phyloP scores from a whole-genome alignment of 30 jellyfish, hydroid and myxozoan genomes.

The Pseudorhiza aurosa region DNA sequence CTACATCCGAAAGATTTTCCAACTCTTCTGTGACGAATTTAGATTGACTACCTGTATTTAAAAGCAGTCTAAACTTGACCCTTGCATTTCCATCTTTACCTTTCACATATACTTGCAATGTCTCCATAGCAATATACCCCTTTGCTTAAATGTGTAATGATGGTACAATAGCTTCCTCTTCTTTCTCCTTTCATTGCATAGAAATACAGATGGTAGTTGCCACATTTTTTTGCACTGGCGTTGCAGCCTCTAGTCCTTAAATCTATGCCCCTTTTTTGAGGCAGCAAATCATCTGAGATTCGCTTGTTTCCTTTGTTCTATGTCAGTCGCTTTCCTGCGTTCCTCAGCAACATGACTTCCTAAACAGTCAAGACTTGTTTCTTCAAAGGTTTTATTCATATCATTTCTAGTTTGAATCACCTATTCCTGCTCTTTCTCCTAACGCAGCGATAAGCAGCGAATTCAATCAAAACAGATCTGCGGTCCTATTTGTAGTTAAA shows the following conservation, averaged over 20 bases:
- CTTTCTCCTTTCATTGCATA: conserved; percentile 8
- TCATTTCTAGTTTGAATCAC: too few relatives aligned
- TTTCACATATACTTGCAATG: conserved; percentile 7
- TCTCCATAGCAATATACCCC: conserved; percentile 13
- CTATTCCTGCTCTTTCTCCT: too few relatives aligned
- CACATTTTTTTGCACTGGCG: neutral
- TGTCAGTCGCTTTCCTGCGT: conserved; percentile 3
- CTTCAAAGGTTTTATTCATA: too few relatives aligned
- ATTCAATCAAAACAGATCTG: too few relatives aligned
- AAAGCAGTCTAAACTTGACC: conserved; percentile 35
- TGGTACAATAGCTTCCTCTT: neutral
- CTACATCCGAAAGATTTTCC: conserved; percentile 20
- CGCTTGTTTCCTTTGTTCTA: conserved; percentile 5
- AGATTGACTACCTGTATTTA: conserved; percentile 47
- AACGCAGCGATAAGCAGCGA: too few relatives aligned
- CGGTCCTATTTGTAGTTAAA: too few relatives aligned
- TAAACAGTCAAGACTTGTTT: conserved; percentile 14
- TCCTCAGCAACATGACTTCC: conserved; percentile 26
- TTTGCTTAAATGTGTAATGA: conserved; percentile 1
- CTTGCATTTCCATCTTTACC: conserved; percentile 20
- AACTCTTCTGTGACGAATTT: conserved; percentile 22
- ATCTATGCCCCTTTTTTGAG: conserved; percentile 16
- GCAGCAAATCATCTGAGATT: conserved; percentile 20
- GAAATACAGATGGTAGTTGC: neutral
- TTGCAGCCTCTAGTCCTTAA: neutral